phyloP scores from a whole-genome alignment of 2,113 vertebrate species.

The Astur gentilis region DNA sequence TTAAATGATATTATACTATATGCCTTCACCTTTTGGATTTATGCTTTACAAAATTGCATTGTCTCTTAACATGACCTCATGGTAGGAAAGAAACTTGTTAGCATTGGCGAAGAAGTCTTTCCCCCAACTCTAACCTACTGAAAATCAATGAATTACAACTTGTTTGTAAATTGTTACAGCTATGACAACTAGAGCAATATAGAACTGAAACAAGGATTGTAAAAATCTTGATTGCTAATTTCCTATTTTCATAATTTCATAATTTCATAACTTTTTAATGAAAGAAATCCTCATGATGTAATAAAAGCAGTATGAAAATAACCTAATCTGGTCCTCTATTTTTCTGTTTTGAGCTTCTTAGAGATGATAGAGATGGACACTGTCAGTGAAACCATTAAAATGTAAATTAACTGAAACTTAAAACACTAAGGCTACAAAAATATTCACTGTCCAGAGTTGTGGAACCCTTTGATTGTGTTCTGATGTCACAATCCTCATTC shows the following conservation, averaged over 20 bases:
- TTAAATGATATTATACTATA: not conserved
- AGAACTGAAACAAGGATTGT: not conserved
- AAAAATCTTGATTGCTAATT: not conserved
- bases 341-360: not conserved
- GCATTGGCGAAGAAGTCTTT: not conserved
- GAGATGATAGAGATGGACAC: not conserved
- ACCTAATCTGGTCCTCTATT: not conserved
- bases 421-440: not conserved
- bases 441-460: not conserved
- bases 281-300: not conserved
- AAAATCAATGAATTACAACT: not conserved
- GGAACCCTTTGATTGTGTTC: not conserved
- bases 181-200: not conserved
- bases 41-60: not conserved
- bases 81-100: not conserved
- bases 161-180: not conserved
- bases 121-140: not conserved
- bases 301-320: not conserved
- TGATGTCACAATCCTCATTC: not conserved
- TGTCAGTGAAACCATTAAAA: not conserved
- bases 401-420: not conserved
- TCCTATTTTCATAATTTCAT: not conserved
- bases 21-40: not conserved
- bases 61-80: not conserved
- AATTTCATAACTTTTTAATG: not conserved